Evolutionary conservation across 2,113 vertebrate species (phyloP).

Genomic region (Psophia crepitans): DNA sequence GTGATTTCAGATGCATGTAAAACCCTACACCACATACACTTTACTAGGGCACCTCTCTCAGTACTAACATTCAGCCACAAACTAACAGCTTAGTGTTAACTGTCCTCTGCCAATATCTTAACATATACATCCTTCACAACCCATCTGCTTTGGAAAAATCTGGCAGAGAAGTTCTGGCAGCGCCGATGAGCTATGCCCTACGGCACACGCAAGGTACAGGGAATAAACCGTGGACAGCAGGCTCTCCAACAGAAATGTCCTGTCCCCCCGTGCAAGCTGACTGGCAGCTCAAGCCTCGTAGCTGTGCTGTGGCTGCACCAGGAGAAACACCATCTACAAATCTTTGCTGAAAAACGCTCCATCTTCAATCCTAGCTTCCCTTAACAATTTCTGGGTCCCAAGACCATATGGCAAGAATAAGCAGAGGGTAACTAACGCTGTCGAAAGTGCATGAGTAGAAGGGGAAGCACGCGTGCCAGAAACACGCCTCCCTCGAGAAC

Average conservation of each 20-base stretch:
- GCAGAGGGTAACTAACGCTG: background rate
- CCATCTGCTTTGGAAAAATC: slow-evolving; percentile 36
- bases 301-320: background rate
- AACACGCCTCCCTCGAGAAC: background rate
- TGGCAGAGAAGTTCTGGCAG: background rate
- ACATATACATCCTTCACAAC: background rate
- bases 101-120: background rate
- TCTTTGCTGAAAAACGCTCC: background rate
- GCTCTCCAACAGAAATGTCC: background rate
- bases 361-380: background rate
- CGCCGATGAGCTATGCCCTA: background rate
- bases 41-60: background rate
- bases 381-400: background rate
- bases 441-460: background rate
- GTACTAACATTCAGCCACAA: background rate
- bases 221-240: background rate
- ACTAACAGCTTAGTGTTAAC: background rate
- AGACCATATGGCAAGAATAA: background rate
- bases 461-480: background rate
- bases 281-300: background rate
- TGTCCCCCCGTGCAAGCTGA: background rate
- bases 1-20: background rate
- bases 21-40: background rate
- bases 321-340: background rate
- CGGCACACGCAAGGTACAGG: background rate